These are phyloP conservation scores for Ciconia boyciana DNA, from an alignment of 2,113 vertebrate species.

Conservation along the genomic window DNA sequence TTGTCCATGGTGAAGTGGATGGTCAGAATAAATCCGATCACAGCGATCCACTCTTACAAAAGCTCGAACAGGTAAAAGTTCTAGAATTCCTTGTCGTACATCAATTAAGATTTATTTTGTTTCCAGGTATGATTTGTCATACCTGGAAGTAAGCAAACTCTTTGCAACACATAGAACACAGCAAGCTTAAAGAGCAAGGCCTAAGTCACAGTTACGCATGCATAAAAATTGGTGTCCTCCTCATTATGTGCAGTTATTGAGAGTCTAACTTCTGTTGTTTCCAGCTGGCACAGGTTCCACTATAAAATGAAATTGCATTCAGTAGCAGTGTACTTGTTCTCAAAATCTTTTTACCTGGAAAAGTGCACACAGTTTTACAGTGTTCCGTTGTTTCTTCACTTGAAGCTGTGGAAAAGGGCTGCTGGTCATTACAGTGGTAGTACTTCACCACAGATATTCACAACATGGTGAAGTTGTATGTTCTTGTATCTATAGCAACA, in stretches of 20 bases:
- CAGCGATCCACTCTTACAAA: conserved; percentile 75
- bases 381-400: not conserved
- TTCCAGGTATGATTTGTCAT: not conserved
- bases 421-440: not conserved
- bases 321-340: not conserved
- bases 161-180: not conserved
- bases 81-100: not conserved
- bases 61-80: conserved; percentile 84
- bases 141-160: not conserved
- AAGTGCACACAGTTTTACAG: not conserved
- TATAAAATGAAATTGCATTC: not conserved
- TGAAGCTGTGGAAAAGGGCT: not conserved
- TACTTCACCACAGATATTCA: not conserved
- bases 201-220: not conserved
- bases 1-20: not conserved
- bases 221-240: not conserved
- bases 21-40: conserved; percentile 30
- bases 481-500: not conserved
- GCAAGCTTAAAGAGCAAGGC: not conserved
- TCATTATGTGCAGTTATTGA: not conserved
- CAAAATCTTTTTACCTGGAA: not conserved
- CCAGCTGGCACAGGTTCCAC: not conserved
- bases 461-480: not conserved
- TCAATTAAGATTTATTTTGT: not conserved
- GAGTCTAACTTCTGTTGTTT: not conserved